Evolutionary conservation across 64 coral and sea anemone species (phyloP), one percentile per base, ranked within the genome.

Genomic region (Stichodactyla helianthus): DNA sequence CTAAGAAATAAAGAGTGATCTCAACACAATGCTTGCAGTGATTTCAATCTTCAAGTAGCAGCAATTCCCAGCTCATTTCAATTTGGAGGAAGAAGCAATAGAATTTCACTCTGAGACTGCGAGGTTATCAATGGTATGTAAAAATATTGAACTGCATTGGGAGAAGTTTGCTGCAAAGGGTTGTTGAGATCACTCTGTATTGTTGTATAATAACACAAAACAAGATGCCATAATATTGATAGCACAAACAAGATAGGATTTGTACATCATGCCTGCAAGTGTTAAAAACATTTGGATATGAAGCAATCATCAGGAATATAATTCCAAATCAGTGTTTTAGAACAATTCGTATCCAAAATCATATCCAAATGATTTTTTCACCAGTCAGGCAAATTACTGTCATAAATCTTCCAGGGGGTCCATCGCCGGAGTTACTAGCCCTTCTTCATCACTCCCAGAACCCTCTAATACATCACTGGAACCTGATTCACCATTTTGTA

Each of bases 371-470:
- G 78, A 12, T 81, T 51, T 81, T 54, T 81, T 81, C 78, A 54
- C 51, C 54, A 27, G 17, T 95, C 87, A 95, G 85, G 82, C 65
- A 87, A 85, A 82, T 86, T 86, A 78, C 28, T 95, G 90, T 82
- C 88, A 95, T 95, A 95, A 95, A 55, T 95, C 93, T 16, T 89
- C 91, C 20, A 89, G 54, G 7, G 74, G 13, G 17, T 87, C 70
- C 65, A 7, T 16, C 93, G 93, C 87, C 91, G 87, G 90, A 52
- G 90, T 95, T 92, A 95, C 93, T 92, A 95, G 93, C 53, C 93
- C 93, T 23, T 95, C 93, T 60, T 95, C 93, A 26, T 95, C 93
- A 71, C 87, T 82, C 16, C 53, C 31, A 77, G 87, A 89, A 44
- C 87, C 77, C 52, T 95, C 93, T 86, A 87, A 44, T 54, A 89